A percentile compares a stretch with the other conserved stretches of the same genome.
phyloP scores from a whole-genome alignment of 1,140 invertebrate genomes.

The Lepidurus packardi region DNA sequence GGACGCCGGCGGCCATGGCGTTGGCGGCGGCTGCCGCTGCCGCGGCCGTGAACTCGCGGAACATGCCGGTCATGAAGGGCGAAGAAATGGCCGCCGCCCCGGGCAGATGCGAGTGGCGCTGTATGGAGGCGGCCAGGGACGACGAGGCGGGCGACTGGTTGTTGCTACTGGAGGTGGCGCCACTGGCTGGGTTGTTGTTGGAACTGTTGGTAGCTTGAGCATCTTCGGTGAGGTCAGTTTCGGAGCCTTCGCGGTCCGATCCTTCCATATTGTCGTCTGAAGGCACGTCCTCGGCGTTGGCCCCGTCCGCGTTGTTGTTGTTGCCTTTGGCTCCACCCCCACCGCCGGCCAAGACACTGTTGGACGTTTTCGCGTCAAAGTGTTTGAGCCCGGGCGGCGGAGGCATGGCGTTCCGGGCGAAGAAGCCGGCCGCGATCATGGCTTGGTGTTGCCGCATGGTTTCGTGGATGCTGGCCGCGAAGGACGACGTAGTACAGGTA shows the following conservation, averaged over 20 bases:
- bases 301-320: slow-evolving; percentile 37
- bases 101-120: slow-evolving; percentile 46
- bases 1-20: slow-evolving; percentile 39
- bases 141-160: slow-evolving; percentile 47
- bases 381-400: slow-evolving; percentile 24
- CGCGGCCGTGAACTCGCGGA: slow-evolving; percentile 29
- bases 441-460: slow-evolving; percentile 26
- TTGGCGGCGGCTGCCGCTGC: slow-evolving; percentile 28
- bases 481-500: background rate
- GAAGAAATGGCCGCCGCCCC: slow-evolving; percentile 27
- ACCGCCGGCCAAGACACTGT: slow-evolving; percentile 48
- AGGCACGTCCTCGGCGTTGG: slow-evolving; percentile 43
- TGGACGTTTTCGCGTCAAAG: slow-evolving; percentile 17
- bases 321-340: slow-evolving; percentile 36
- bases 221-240: background rate
- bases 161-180: slow-evolving; percentile 45
- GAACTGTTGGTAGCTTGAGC: slow-evolving; percentile 19
- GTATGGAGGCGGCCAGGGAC: slow-evolving; percentile 57
- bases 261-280: slow-evolving; percentile 39
- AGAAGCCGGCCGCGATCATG: slow-evolving; percentile 25
- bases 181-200: slow-evolving; percentile 4
- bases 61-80: slow-evolving; percentile 13
- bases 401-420: slow-evolving; percentile 26
- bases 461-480: slow-evolving; percentile 21
- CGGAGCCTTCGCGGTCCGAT: slow-evolving; percentile 28